phyloP scores from a whole-genome alignment of 1,140 invertebrate species.

The Drosophila subobscura region DNA sequence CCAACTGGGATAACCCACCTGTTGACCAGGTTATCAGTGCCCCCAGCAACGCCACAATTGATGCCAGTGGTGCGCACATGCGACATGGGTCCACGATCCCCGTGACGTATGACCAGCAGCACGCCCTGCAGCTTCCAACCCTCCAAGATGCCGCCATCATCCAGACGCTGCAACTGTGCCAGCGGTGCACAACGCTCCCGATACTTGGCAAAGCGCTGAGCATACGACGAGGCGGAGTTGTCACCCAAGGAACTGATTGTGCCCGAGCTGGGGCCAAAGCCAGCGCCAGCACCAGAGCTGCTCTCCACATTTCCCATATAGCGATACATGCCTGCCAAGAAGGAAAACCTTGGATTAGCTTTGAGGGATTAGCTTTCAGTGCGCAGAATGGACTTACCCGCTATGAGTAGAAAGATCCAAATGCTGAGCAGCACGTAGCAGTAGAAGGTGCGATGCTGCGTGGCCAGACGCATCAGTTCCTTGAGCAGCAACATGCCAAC shows the following conservation, averaged over 20 bases:
- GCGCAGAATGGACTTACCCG: slow-evolving; percentile 84
- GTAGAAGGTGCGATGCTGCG: slow-evolving; percentile 90
- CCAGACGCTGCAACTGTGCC: slow-evolving; percentile 86
- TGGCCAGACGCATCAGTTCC: slow-evolving; percentile 88
- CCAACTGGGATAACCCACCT: slow-evolving; percentile 78
- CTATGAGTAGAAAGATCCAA: slow-evolving; percentile 91
- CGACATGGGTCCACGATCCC: slow-evolving; percentile 93
- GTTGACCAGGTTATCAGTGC: slow-evolving; percentile 84
- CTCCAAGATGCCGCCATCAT: slow-evolving; percentile 87
- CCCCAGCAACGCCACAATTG: slow-evolving; percentile 88
- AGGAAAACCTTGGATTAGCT: background rate
- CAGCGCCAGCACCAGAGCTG: slow-evolving; percentile 23
- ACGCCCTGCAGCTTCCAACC: slow-evolving; percentile 90
- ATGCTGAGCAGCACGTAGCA: slow-evolving; percentile 90
- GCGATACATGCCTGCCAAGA: slow-evolving; percentile 88
- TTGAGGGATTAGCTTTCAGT: background rate
- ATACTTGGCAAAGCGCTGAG: slow-evolving; percentile 68
- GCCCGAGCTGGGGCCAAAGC: slow-evolving; percentile 30
- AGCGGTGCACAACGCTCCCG: slow-evolving; percentile 87
- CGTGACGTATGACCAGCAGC: slow-evolving; percentile 92
- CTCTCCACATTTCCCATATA: slow-evolving; percentile 85
- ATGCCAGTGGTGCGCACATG: slow-evolving; percentile 89
- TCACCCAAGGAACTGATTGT: slow-evolving; percentile 42
- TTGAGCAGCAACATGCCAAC: slow-evolving; percentile 83
- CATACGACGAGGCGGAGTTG: slow-evolving; percentile 24